Conservation (phyloP, 2,113 vertebrate species). For the Cepphus grylle region DNA sequence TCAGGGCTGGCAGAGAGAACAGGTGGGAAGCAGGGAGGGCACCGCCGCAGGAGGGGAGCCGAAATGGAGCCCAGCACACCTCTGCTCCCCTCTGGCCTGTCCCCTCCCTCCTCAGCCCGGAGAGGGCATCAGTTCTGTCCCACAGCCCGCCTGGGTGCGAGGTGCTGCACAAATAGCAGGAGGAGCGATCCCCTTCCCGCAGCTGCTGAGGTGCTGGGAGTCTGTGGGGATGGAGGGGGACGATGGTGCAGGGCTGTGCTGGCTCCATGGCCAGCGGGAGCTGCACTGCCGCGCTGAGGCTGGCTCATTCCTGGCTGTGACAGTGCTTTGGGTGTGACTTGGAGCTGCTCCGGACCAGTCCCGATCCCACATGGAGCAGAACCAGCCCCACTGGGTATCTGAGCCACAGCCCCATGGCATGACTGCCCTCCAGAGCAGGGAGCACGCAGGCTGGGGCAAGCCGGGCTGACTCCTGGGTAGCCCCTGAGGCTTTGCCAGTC, state of each 20-base stretch:
- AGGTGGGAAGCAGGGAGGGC: conserved; percentile 62
- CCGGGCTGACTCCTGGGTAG: accelerated
- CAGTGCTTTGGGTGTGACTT: accelerated
- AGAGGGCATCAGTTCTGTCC: not conserved
- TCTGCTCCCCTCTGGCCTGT: not conserved
- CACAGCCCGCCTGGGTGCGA: not conserved
- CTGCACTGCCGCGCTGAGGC: accelerated
- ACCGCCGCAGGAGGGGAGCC: not conserved
- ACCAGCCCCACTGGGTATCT: no score
- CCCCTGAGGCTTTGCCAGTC: no score
- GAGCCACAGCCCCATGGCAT: not conserved
- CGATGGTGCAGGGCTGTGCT: not conserved
- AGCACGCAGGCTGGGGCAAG: not conserved
- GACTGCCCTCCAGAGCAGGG: not conserved
- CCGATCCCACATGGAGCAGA: not conserved
- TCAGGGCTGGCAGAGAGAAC: not conserved
- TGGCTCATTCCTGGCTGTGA: not conserved
- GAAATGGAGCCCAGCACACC: not conserved
- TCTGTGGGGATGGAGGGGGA: accelerated
- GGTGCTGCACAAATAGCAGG: not conserved
- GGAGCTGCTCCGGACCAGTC: not conserved
- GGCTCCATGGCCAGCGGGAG: accelerated
- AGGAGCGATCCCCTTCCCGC: not conserved
- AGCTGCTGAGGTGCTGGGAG: not conserved
- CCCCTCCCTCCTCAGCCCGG: not conserved